Evolutionary conservation across 2,797 vertebrate species (phyloP), one percentile per base, ranked within the genome.

Genomic region (Siniperca obscura): DNA sequence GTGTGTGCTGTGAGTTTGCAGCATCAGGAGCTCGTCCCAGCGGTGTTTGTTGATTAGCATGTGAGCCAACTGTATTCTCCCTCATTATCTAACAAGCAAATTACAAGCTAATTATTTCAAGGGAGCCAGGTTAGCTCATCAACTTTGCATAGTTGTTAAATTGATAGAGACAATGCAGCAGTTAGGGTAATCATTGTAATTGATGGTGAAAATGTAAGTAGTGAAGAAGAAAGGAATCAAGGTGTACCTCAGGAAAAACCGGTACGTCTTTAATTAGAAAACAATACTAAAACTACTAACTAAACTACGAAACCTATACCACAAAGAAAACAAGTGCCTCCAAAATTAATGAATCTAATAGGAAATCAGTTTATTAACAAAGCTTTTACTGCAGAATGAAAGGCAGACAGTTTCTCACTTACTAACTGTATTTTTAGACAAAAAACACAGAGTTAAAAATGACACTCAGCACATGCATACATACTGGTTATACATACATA

Each of bases 61-160:
- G 79, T 60, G 75, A 89, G 78, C 77, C 84, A 77, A 85, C 82
- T 87, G 88, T 83, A 86, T 84, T 79, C 78, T 59, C 80, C 71
- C 84, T 89, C 89, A 84, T 88, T 87, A 87, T 85, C 86, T 66
- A 84, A 86, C 76, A 48, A 77, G 83, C 78, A 87, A 82, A 90
- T 92, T 90, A 91, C 81, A 42, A 81, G 59, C 70, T 88, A 85
- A 87, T 88, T 85, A 82, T 89, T 85, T 81, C 80, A 85, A 69
- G 72, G 82, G 76, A 81, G 84, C 17, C 27, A 53, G 72, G 78
- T 81, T 76, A 53, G 72, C 22, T 1, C 67, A 48, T 79, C 80
- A 87, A 76, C 87, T 86, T 30, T 62, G 62, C 69, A 74, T 74
- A 88, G 78, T 77, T 88, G 86, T 83, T 79, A 86, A 84, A 89